These are phyloP conservation scores for Prunella strophiata DNA, from an alignment of 2,797 vertebrate species.

Conservation along the genomic window DNA sequence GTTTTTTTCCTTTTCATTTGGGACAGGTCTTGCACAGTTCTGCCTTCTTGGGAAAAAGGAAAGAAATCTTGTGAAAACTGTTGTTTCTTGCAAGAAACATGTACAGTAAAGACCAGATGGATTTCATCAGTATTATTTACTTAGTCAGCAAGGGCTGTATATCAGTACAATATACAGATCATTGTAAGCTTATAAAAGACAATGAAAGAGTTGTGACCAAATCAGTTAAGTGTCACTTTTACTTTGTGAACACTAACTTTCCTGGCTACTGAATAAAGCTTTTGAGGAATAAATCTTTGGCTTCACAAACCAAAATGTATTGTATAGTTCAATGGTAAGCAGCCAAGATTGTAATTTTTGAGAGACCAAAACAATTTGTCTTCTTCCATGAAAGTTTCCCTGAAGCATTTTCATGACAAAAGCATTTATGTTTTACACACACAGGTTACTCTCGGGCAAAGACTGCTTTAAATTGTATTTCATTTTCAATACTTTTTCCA, in stretches of 20 bases:
- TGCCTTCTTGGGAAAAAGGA: not conserved
- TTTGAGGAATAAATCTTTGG: not conserved
- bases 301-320: not conserved
- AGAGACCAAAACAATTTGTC: conserved; percentile 1
- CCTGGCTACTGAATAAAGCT: conserved; percentile 30
- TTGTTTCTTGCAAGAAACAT: not conserved
- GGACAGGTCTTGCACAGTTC: not conserved
- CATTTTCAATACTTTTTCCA: not conserved
- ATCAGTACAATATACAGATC: not conserved
- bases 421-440: not conserved
- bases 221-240: not conserved
- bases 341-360: conserved; percentile 19
- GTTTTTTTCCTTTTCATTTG: not conserved
- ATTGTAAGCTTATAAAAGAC: not conserved
- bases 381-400: conserved; percentile 32
- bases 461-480: not conserved
- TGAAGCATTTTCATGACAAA: conserved; percentile 1
- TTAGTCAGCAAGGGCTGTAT: not conserved
- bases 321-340: conserved; percentile 4
- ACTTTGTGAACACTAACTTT: not conserved
- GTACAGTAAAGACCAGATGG: not conserved
- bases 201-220: not conserved
- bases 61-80: not conserved
- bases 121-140: not conserved
- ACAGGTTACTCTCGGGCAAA: conserved; percentile 3